Conservation (phyloP, 2,888 invertebrate species). For the Omphaloscelis lunosa region DNA sequence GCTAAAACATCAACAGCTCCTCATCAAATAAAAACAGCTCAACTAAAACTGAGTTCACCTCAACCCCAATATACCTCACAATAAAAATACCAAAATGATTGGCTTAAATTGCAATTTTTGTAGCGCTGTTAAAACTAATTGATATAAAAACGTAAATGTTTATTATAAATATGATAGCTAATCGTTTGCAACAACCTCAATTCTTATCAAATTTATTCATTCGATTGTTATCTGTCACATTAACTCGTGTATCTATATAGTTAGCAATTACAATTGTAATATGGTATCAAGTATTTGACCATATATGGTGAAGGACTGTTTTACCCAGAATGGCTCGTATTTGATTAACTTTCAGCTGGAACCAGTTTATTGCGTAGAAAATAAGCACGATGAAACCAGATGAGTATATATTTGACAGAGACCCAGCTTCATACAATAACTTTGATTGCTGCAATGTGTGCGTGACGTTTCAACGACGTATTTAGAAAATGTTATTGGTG, state of each 20-base stretch:
- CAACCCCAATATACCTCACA: constrained; percentile 15
- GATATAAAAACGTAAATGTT: constrained; percentile 44
- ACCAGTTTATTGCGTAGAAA: constrained; percentile 25
- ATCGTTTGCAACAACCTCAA: constrained; percentile 15
- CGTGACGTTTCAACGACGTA: background rate
- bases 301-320: constrained; percentile 44
- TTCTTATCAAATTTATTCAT: constrained; percentile 8
- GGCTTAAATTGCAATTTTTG: constrained; percentile 37
- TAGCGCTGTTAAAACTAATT: constrained; percentile 45
- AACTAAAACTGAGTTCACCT: constrained; percentile 18
- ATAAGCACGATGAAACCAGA: background rate
- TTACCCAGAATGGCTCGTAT: constrained; percentile 26
- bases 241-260: background rate
- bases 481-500: background rate
- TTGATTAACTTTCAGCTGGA: constrained; percentile 55
- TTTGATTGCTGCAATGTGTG: background rate
- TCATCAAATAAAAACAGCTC: constrained; percentile 12
- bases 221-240: constrained; percentile 18
- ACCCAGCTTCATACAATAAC: background rate
- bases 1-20: background rate
- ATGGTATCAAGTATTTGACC: background rate
- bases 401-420: background rate
- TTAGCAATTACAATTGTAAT: constrained; percentile 32
- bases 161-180: constrained; percentile 27
- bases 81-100: constrained; percentile 33